These are phyloP conservation scores for Epirrhoe alternata DNA, from an alignment of 2,888 invertebrate genomes.

Conservation along the genomic window DNA sequence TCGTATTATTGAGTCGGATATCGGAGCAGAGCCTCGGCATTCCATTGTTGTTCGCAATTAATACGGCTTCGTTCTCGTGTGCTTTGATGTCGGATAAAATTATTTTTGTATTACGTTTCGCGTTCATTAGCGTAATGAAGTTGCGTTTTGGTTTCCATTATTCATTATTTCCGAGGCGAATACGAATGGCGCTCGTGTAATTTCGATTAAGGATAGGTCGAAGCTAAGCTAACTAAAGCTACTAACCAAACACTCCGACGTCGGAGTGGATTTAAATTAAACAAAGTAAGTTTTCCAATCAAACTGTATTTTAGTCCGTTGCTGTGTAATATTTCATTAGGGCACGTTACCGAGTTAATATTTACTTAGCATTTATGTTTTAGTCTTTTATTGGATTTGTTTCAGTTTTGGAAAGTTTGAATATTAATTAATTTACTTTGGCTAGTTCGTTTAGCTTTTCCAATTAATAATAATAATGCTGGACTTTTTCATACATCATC, in stretches of 20 bases:
- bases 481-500: no score
- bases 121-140: conserved; percentile 40
- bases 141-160: conserved; percentile 35
- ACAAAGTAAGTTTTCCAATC: conserved; percentile 49
- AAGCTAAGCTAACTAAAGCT: conserved; percentile 42
- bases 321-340: conserved; percentile 44
- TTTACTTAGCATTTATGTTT: conserved; percentile 30
- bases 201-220: conserved; percentile 34
- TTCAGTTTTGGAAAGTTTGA: conserved; percentile 6
- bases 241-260: conserved; percentile 43
- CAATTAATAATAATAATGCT: no score
- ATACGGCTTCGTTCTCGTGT: conserved; percentile 31
- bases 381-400: conserved; percentile 21
- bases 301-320: conserved; percentile 45
- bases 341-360: conserved; percentile 37
- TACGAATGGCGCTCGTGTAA: conserved; percentile 26
- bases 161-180: conserved; percentile 28
- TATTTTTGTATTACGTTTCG: conserved; percentile 39
- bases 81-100: conserved; percentile 34
- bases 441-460: conserved; percentile 1
- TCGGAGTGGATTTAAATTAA: conserved; percentile 43
- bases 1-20: conserved; percentile 54
- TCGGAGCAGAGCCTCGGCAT: conserved; percentile 40
- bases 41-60: conserved; percentile 45
- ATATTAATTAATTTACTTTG: neutral